Conservation (phyloP, 2,113 vertebrate genomes). For the Riparia riparia region DNA sequence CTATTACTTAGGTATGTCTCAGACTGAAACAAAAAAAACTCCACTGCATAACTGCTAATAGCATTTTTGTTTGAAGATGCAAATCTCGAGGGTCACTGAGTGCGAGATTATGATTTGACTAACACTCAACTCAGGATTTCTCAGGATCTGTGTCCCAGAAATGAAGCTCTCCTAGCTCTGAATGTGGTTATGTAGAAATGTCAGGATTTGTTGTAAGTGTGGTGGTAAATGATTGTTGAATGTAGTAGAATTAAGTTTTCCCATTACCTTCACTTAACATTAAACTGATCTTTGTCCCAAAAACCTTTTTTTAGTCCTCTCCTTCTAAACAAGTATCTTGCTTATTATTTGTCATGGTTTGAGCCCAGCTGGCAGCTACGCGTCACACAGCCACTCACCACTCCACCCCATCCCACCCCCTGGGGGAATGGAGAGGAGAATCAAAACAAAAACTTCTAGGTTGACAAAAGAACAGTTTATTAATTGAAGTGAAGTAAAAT, state of each 20-base stretch:
- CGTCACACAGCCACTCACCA: fast-evolving
- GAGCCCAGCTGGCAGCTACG: not conserved
- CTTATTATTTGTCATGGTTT: not conserved
- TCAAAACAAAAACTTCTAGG: not conserved
- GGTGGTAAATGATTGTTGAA: not conserved
- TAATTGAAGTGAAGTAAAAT: not conserved
- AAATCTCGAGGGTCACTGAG: not conserved
- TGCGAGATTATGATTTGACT: not conserved
- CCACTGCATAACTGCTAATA: not conserved
- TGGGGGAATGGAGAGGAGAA: not conserved
- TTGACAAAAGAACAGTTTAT: not conserved
- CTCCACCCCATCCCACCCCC: too few species aligned
- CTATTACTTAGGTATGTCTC: not conserved
- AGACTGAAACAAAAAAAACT: not conserved
- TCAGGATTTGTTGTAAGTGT: not conserved
- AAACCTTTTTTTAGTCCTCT: not conserved
- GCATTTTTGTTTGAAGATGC: not conserved
- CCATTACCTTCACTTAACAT: not conserved
- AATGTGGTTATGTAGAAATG: not conserved
- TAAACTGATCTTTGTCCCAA: not conserved
- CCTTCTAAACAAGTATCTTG: not conserved
- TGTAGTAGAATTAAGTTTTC: not conserved
- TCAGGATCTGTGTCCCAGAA: not conserved
- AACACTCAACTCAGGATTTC: not conserved
- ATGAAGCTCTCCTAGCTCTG: not conserved